Percentiles rank a stretch among this genome's conserved stretches.
Evolutionary conservation across 1,140 invertebrate genomes (phyloP).

Genomic region (Augochlora pura): DNA sequence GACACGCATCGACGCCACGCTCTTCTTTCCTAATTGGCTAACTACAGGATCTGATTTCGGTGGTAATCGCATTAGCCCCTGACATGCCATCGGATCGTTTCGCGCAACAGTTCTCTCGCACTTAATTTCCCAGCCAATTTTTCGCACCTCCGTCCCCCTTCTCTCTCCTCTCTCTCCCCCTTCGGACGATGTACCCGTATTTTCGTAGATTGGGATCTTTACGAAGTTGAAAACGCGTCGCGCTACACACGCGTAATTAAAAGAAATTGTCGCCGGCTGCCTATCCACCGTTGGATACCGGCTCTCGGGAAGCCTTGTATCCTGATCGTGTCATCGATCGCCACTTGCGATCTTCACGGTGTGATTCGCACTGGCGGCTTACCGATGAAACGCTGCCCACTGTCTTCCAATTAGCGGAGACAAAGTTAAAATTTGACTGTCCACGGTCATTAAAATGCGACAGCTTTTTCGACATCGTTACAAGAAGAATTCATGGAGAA

Average conservation of each 20-base stretch:
- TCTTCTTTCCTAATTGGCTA: slow-evolving; percentile 62
- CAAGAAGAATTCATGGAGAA: no score
- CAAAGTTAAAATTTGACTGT: no score
- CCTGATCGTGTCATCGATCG: no score
- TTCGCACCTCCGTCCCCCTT: slow-evolving; percentile 27
- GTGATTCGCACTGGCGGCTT: no score
- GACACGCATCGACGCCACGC: slow-evolving; percentile 36
- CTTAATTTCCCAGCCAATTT: slow-evolving; percentile 55
- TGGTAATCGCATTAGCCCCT: slow-evolving; percentile 62
- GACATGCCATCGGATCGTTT: slow-evolving; percentile 60
- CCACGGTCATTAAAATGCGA: no score
- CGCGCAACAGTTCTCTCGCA: slow-evolving; percentile 59
- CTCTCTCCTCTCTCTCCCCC: neutral
- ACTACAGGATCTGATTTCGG: slow-evolving; percentile 66
- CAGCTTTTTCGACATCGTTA: no score
- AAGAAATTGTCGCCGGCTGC: slow-evolving; percentile 11
- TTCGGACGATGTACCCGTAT: slow-evolving; percentile 19
- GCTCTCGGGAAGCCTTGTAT: no score
- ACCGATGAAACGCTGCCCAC: no score
- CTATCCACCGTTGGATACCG: no score
- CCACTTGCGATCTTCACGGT: no score
- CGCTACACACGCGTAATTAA: slow-evolving; percentile 28
- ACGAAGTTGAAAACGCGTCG: slow-evolving; percentile 21
- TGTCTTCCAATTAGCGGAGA: no score
- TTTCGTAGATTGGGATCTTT: slow-evolving; percentile 57